Evolutionary conservation across 1,140 invertebrate species (phyloP).

Genomic region (Akabosia matsudoensis): DNA sequence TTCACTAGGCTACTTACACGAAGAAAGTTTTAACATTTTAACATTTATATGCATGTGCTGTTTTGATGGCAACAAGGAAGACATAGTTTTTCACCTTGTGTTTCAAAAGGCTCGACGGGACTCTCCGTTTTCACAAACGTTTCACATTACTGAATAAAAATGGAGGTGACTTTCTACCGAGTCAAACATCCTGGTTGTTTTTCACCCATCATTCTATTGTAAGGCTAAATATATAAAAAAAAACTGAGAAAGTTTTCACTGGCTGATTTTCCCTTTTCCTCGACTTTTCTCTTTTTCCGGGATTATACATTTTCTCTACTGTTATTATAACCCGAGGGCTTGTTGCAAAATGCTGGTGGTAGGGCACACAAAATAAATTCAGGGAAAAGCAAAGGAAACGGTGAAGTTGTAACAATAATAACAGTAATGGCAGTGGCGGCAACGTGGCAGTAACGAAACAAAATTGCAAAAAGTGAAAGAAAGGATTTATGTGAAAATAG

Average conservation of each 20-base stretch:
- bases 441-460: background rate
- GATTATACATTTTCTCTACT: background rate
- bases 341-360: background rate
- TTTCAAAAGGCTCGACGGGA: too few species aligned
- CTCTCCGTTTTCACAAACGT: background rate
- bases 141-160: background rate
- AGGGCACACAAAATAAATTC: background rate
- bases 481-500: background rate
- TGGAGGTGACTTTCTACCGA: too few species aligned
- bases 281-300: background rate
- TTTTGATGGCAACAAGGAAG: too few species aligned
- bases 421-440: background rate
- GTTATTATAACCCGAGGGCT: slow-evolving; percentile 1
- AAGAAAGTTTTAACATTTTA: background rate
- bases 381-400: background rate
- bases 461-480: background rate
- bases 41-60: background rate
- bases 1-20: background rate
- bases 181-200: background rate
- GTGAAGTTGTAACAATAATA: background rate
- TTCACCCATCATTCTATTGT: background rate
- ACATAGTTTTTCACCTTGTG: background rate
- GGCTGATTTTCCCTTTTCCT: background rate
- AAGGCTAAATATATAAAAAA: background rate
- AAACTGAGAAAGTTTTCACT: too few species aligned